phyloP scores from a whole-genome alignment of 2,113 vertebrate genomes.

The Eptesicus fuscus region DNA sequence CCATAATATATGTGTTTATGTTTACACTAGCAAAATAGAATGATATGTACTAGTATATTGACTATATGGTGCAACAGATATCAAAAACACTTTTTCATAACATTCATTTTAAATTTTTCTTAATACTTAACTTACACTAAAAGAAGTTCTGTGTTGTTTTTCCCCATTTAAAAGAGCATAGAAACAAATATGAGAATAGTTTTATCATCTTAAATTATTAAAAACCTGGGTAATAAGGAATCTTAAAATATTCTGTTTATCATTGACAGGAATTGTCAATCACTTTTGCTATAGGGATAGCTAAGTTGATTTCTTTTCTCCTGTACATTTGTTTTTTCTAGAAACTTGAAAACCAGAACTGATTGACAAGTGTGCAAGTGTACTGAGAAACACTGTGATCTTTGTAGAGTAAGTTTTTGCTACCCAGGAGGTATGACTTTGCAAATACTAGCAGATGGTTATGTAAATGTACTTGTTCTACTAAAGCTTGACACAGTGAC shows the following conservation, averaged over 20 bases:
- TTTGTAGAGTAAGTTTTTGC: slow-evolving; percentile 24
- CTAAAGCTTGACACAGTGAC: slow-evolving; percentile 32
- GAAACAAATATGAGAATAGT: neutral
- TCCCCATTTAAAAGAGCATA: neutral
- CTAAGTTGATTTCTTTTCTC: neutral
- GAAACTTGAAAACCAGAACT: slow-evolving; percentile 25
- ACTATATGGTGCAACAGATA: neutral
- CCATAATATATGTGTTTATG: neutral
- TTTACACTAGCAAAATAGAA: neutral
- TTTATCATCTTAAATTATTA: neutral
- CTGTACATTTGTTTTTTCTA: neutral
- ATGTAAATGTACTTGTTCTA: slow-evolving; percentile 50
- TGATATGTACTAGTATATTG: neutral
- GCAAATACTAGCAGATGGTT: slow-evolving; percentile 67
- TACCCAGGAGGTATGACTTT: slow-evolving; percentile 58
- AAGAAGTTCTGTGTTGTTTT: neutral
- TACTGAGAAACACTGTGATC: slow-evolving; percentile 40
- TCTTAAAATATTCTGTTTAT: neutral
- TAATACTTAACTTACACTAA: neutral
- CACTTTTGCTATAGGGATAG: neutral
- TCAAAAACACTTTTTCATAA: neutral
- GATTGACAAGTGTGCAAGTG: slow-evolving; percentile 51
- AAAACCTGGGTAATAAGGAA: neutral
- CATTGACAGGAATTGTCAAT: neutral
- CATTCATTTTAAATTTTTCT: neutral